Conservation (phyloP, 2,797 vertebrate genomes). For the Gastrophryne carolinensis region DNA sequence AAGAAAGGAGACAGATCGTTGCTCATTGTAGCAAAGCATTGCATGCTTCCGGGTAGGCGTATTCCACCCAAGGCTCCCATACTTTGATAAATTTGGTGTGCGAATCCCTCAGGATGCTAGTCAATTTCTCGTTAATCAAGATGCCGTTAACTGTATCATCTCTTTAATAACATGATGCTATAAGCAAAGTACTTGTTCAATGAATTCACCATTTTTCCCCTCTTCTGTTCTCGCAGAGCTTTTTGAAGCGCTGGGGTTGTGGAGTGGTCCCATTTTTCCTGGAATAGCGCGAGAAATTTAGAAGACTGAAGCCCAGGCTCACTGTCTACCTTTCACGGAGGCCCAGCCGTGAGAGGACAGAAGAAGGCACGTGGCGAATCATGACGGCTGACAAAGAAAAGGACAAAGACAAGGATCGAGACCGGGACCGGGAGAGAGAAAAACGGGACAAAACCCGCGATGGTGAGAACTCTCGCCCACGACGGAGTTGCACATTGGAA, state of each 20-base stretch:
- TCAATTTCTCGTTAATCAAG: no score
- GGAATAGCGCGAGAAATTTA: constrained; percentile 99
- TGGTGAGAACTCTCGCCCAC: constrained; percentile 86
- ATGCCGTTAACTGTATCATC: no score
- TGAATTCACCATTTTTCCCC: constrained; percentile 38
- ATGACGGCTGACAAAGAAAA: constrained; percentile 99
- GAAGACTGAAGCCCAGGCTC: constrained; percentile 99
- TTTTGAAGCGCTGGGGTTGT: constrained; percentile 93
- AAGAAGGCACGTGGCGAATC: constrained; percentile 99
- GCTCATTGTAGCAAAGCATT: no score
- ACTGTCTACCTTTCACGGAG: constrained; percentile 99
- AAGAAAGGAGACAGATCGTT: no score
- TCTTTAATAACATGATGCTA: not conserved
- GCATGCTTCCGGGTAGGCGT: no score
- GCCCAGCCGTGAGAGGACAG: constrained; percentile 99
- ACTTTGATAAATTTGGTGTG: no score
- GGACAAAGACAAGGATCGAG: constrained; percentile 89
- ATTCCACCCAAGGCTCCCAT: no score
- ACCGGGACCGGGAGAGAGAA: constrained; percentile 90
- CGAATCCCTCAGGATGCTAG: no score
- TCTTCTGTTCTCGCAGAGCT: constrained; percentile 68
- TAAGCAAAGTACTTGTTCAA: not conserved
- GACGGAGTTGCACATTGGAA: constrained; percentile 94
- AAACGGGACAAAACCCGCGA: constrained; percentile 85
- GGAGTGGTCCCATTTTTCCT: constrained; percentile 99